A percentile compares a stretch with the other conserved stretches of the same genome.
phyloP scores from a whole-genome alignment of 2,888 invertebrate species.

The Miltochrista miniata region DNA sequence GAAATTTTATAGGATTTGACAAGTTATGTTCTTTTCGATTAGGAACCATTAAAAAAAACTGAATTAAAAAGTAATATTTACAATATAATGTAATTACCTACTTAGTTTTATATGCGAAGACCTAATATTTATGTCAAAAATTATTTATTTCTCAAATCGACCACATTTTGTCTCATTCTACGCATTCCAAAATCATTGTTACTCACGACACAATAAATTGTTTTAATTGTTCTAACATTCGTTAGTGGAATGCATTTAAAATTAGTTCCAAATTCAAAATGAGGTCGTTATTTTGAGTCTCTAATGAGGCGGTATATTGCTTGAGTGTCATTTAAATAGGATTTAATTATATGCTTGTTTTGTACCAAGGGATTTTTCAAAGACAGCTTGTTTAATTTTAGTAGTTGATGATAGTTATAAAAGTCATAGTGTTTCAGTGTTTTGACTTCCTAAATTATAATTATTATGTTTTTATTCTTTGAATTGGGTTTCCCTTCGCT shows the following conservation, averaged over 20 bases:
- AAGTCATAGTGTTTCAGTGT: no score
- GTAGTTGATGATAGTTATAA: neutral
- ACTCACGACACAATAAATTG: slow-evolving; percentile 24
- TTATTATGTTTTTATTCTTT: no score
- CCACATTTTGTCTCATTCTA: slow-evolving; percentile 8
- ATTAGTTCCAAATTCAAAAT: slow-evolving; percentile 12
- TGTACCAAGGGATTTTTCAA: neutral
- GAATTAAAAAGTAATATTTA: no score
- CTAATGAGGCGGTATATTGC: slow-evolving; percentile 10
- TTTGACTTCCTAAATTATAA: no score
- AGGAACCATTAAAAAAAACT: no score
- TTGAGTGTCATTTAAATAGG: slow-evolving; percentile 5
- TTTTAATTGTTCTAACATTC: slow-evolving; percentile 24
- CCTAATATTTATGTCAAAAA: neutral
- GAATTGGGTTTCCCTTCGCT: no score
- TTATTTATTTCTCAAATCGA: slow-evolving; percentile 12
- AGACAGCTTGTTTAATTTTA: neutral
- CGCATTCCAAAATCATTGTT: slow-evolving; percentile 15
- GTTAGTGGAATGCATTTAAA: slow-evolving; percentile 22
- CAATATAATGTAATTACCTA: no score
- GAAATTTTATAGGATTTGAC: no score
- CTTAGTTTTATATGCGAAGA: neutral
- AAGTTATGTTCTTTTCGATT: no score
- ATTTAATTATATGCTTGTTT: slow-evolving; percentile 1
- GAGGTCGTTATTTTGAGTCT: slow-evolving; percentile 19